These are phyloP conservation scores for Podabrus alpinus DNA, from an alignment of 2,888 invertebrate species.

Conservation along the genomic window DNA sequence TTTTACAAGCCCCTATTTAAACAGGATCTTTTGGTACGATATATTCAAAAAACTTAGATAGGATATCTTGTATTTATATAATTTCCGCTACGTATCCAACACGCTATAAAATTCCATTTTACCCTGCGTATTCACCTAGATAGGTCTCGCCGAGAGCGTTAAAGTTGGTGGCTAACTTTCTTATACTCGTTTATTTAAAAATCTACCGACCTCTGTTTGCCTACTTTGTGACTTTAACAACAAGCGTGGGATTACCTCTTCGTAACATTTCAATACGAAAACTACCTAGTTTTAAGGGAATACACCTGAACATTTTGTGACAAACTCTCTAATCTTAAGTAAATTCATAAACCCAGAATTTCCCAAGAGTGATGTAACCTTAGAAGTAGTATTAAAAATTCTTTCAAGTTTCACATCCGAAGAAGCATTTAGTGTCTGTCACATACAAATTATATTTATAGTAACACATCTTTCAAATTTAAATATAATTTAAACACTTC, in stretches of 20 bases:
- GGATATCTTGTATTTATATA: constrained; percentile 11
- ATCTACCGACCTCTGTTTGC: constrained; percentile 27
- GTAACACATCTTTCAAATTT: neutral
- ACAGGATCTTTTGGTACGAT: constrained; percentile 15
- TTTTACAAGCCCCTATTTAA: constrained; percentile 28
- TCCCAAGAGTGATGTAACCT: constrained; percentile 45
- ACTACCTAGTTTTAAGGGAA: constrained; percentile 35
- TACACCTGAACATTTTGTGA: constrained; percentile 44
- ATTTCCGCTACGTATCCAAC: neutral
- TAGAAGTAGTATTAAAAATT: neutral
- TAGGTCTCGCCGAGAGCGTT: neutral
- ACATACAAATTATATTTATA: neutral
- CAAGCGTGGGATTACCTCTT: constrained; percentile 36
- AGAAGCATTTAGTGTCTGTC: neutral
- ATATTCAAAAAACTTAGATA: constrained; percentile 14
- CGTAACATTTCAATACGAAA: constrained; percentile 35
- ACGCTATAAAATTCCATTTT: neutral
- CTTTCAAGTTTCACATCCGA: neutral
- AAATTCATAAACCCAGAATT: constrained; percentile 52
- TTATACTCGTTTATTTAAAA: neutral
- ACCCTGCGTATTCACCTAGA: neutral
- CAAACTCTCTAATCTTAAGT: constrained; percentile 50
- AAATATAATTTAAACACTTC: neutral
- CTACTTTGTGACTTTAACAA: constrained; percentile 35
- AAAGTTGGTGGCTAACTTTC: neutral